Base-by-base conservation (phyloP, 2,888 invertebrate genomes). In the Lepidocyrtinus sp. region DNA sequence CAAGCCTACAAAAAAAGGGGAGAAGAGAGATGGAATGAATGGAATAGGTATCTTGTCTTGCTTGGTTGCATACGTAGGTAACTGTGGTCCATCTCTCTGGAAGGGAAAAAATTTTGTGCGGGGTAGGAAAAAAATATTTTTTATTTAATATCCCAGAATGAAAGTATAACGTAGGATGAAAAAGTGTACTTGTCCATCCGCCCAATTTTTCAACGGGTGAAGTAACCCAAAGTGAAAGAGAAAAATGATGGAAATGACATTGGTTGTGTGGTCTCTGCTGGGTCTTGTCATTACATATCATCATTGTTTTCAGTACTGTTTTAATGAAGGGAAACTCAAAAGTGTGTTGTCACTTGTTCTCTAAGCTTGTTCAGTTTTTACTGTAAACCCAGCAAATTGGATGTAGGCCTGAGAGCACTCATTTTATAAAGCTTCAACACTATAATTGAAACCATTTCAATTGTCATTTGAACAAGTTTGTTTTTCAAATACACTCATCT, bases 11-110 rank as follows among this genome's bases (percentile, higher is more conserved):
- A 72, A 22, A 67, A 64, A 65, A 27, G 64, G 74, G 21, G 59
- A 70, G 50, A 69, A 61, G 27, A 70, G 61, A 71, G 71, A 45
- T 61, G 61, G 71, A 62, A 62, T 71, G 71, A 62, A 45, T 71
- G 71, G 45, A 70, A 70, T n/a, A n/a, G n/a, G 59, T 59, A 36
- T 36, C 36, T 12, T 12, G 36, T 5, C 36, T 36, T 12, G 36
- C 36, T 12, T 36, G 7, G 36, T 9, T 36, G 36, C 36, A 36
- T 36, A 12, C 36, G 12, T 36, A 36, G 36, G 36, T 36, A 9
- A 36, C 36, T 36, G 7, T 36, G 12, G 12, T 5, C 36, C 5
- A 36, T 9, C 12, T 36, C 12, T 36, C 12, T 36, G 36, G 36
- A 9, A 9, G 5, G 36, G 36, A n/a, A n/a, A n/a, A n/a, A n/a